A percentile compares a stretch with the other conserved stretches of the same genome.
These are phyloP conservation scores for Corbicula japonica DNA, from an alignment of 2,888 invertebrate species.

Conservation along the genomic window DNA sequence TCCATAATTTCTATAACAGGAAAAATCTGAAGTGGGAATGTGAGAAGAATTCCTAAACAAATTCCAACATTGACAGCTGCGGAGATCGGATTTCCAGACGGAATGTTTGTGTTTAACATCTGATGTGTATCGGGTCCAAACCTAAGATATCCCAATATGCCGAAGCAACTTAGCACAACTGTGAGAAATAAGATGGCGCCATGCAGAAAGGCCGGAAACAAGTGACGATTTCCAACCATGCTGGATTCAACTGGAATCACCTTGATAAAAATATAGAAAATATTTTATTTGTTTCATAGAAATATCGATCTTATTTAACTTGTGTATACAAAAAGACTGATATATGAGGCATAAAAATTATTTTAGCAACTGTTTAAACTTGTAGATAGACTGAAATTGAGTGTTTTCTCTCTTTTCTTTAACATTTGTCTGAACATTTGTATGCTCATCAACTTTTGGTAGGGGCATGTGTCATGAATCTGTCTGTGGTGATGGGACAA, in stretches of 20 bases:
- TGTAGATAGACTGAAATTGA: too few relatives aligned
- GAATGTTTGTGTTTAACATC: conserved; percentile 83
- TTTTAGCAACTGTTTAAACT: too few relatives aligned
- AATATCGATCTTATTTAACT: too few relatives aligned
- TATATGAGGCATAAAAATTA: too few relatives aligned
- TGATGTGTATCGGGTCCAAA: conserved; percentile 81
- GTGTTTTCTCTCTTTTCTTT: too few relatives aligned
- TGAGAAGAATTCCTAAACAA: conserved; percentile 82
- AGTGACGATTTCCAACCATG: conserved; percentile 85
- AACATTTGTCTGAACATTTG: too few relatives aligned
- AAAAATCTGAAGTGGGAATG: conserved; percentile 84
- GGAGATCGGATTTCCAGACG: conserved; percentile 66
- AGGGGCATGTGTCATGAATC: too few relatives aligned
- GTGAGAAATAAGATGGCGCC: conserved; percentile 76
- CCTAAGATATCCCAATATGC: conserved; percentile 82
- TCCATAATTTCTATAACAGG: conserved; percentile 84
- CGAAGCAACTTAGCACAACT: conserved; percentile 79
- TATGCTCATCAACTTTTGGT: too few relatives aligned
- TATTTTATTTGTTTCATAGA: too few relatives aligned
- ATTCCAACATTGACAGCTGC: conserved; percentile 81
- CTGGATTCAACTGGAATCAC: conserved; percentile 86
- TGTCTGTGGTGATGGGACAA: too few relatives aligned
- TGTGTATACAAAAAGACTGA: too few relatives aligned
- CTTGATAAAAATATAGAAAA: conserved; percentile 64
- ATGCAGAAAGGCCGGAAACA: conserved; percentile 81